These are phyloP conservation scores for Anableps anableps DNA, from an alignment of 2,797 vertebrate genomes.

Conservation along the genomic window DNA sequence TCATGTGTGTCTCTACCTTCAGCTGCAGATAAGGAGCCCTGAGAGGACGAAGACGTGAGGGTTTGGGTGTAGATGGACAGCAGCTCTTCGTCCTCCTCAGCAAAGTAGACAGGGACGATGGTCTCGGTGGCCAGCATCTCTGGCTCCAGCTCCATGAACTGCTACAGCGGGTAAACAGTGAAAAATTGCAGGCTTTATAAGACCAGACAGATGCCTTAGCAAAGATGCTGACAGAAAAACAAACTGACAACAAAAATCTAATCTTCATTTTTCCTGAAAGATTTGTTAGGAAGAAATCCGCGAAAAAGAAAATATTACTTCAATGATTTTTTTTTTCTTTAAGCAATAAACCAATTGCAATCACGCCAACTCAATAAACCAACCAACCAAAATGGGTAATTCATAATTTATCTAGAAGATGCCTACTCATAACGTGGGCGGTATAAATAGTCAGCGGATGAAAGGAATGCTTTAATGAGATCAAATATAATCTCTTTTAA, in stretches of 20 bases:
- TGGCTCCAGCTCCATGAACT: conserved; percentile 98
- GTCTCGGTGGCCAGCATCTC: conserved; percentile 98
- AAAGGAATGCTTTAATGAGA: background rate
- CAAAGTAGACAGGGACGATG: conserved; percentile 95
- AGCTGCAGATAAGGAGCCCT: conserved; percentile 91
- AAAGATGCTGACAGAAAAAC: background rate
- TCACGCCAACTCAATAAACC: too few species aligned
- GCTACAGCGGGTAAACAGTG: conserved; percentile 76
- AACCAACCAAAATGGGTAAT: conserved; percentile 23
- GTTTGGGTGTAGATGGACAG: conserved; percentile 97
- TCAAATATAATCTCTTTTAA: conserved; percentile 8
- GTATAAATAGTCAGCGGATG: conserved; percentile 20
- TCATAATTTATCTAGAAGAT: conserved; percentile 13
- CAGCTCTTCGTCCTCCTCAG: conserved; percentile 94
- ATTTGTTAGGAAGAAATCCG: background rate
- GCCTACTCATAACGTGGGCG: conserved; percentile 2
- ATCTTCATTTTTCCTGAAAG: background rate
- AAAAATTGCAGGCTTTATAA: background rate
- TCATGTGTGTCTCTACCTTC: conserved; percentile 85
- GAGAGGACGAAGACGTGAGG: conserved; percentile 90
- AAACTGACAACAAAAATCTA: background rate
- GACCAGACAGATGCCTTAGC: background rate
- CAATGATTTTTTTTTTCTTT: background rate
- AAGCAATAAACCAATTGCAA: conserved; percentile 7
- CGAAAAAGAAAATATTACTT: background rate